phyloP scores from a whole-genome alignment of 1,140 invertebrate genomes.

The Leptoteleia sp. region DNA sequence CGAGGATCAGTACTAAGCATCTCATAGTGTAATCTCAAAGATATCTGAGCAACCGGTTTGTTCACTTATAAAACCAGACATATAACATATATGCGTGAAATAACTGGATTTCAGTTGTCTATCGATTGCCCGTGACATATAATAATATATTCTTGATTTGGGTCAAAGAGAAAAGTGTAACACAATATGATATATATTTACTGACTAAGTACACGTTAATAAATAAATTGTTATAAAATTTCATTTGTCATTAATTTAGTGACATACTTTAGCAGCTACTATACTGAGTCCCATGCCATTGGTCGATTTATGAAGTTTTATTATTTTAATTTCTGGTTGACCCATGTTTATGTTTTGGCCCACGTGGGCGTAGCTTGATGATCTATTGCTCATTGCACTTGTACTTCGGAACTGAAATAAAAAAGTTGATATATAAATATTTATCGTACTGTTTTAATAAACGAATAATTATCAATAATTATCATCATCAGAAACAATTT shows the following conservation, averaged over 20 bases:
- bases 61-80: conserved; percentile 23
- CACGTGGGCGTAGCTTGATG: conserved; percentile 79
- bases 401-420: conserved; percentile 84
- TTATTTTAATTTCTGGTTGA: conserved; percentile 90
- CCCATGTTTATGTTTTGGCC: conserved; percentile 73
- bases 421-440: no score
- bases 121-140: conserved; percentile 1
- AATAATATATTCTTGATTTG: conserved; percentile 8
- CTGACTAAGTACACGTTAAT: no score
- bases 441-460: no score
- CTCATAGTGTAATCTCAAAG: conserved; percentile 15
- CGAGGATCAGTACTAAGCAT: neutral
- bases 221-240: neutral
- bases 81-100: conserved; percentile 34
- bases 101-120: conserved; percentile 39
- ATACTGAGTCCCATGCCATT: conserved; percentile 97
- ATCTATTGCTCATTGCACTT: conserved; percentile 83
- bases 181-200: no score
- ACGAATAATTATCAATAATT: no score
- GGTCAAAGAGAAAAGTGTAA: neutral
- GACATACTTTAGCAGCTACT: conserved; percentile 91
- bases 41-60: conserved; percentile 38
- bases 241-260: no score
- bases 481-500: no score
- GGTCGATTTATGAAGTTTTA: conserved; percentile 93